Conservation (phyloP, 2,888 invertebrate species). For the Ornithoptera priamus region DNA sequence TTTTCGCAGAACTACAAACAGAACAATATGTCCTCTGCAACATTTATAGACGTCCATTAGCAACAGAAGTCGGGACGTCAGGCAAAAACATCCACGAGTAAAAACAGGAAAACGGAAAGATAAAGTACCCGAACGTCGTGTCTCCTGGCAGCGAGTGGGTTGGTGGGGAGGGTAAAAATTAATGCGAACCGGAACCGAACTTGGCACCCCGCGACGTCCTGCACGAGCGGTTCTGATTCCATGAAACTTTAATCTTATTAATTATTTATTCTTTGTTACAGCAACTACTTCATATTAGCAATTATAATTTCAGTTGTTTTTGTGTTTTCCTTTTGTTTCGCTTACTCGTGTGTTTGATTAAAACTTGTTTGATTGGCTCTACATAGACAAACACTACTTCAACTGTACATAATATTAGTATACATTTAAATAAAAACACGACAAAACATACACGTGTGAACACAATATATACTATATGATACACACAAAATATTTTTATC, state of each 20-base stretch:
- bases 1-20: constrained; percentile 18
- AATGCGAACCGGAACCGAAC: constrained; percentile 29
- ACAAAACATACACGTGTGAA: too few species aligned
- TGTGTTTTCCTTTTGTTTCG: not conserved
- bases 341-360: not conserved
- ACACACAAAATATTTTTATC: too few species aligned
- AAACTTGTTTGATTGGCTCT: not conserved
- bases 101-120: constrained; percentile 32
- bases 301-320: constrained; percentile 3
- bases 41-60: constrained; percentile 30
- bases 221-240: constrained; percentile 19
- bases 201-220: constrained; percentile 28
- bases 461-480: too few species aligned
- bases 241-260: constrained; percentile 30
- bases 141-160: constrained; percentile 17
- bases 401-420: too few species aligned
- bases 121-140: constrained; percentile 30
- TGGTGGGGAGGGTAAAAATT: constrained; percentile 17
- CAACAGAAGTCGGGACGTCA: constrained; percentile 29
- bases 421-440: too few species aligned
- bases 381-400: not conserved
- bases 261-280: constrained; percentile 25
- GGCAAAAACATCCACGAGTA: constrained; percentile 29
- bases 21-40: constrained; percentile 16
- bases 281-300: constrained; percentile 8